These are phyloP conservation scores for Datnioides undecimradiatus DNA, from an alignment of 2,113 vertebrate species.

Conservation along the genomic window DNA sequence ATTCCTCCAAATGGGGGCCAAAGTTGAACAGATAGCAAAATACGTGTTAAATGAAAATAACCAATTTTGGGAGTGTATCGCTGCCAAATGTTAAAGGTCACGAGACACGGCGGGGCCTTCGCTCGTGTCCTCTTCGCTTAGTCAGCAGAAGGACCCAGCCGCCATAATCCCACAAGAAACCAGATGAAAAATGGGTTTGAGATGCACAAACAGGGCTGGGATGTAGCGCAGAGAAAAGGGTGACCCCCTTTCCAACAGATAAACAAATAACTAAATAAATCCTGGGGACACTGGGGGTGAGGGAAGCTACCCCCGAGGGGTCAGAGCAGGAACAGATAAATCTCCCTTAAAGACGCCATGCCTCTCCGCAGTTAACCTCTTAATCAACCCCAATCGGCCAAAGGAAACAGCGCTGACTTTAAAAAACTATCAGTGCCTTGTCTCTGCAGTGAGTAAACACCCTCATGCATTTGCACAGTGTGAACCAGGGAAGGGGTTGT, in stretches of 20 bases:
- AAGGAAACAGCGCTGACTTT: slow-evolving; percentile 79
- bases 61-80: slow-evolving; percentile 68
- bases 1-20: slow-evolving; percentile 74
- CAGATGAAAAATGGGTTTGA: slow-evolving; percentile 79
- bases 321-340: slow-evolving; percentile 88
- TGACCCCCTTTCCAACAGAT: slow-evolving; percentile 79
- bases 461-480: slow-evolving; percentile 8
- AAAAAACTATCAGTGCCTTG: slow-evolving; percentile 53
- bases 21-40: slow-evolving; percentile 82
- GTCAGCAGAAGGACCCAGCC: slow-evolving; percentile 74
- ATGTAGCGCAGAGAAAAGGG: slow-evolving; percentile 64
- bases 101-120: slow-evolving; percentile 75
- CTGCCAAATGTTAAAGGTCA: slow-evolving; percentile 76
- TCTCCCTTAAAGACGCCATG: slow-evolving; percentile 85
- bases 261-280: slow-evolving; percentile 89
- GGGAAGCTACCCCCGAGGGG: slow-evolving; percentile 80
- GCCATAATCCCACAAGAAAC: slow-evolving; percentile 61
- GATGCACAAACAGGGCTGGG: slow-evolving; percentile 80
- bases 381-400: slow-evolving; percentile 86
- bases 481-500: not conserved
- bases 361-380: slow-evolving; percentile 84
- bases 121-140: slow-evolving; percentile 67
- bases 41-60: slow-evolving; percentile 79
- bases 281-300: slow-evolving; percentile 80
- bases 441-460: slow-evolving; percentile 48